Percentiles rank a stretch among this genome's conserved stretches.
These are phyloP conservation scores for Coendou prehensilis DNA, from an alignment of 2,797 vertebrate genomes.

Conservation along the genomic window DNA sequence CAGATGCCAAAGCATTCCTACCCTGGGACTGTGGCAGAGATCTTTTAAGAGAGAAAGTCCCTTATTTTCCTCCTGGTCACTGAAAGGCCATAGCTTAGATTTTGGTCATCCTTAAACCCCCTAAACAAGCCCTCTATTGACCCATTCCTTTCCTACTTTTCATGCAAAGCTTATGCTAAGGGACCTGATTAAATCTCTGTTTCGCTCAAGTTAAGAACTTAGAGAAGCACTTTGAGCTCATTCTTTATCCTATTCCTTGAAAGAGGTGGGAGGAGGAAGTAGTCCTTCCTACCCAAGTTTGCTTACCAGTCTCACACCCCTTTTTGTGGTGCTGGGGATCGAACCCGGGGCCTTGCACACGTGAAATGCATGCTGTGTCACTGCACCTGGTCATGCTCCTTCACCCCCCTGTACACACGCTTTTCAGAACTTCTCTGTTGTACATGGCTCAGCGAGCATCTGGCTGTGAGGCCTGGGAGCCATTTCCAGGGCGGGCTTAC, in stretches of 20 bases:
- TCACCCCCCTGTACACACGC: not conserved
- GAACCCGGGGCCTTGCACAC: not conserved
- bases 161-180: not conserved
- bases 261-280: not conserved
- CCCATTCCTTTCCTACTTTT: constrained; percentile 1
- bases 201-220: not conserved
- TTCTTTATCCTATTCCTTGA: not conserved
- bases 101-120: not conserved
- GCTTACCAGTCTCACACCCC: not conserved
- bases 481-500: not conserved
- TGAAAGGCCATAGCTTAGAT: not conserved
- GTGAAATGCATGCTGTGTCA: not conserved
- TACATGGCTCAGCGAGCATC: not conserved
- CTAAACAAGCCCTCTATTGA: not conserved
- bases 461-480: not conserved
- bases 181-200: not conserved
- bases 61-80: not conserved
- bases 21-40: not conserved
- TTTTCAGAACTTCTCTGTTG: not conserved
- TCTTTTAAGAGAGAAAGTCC: not conserved
- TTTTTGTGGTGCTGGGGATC: not conserved
- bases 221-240: not conserved
- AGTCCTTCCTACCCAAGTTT: not conserved
- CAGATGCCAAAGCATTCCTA: not conserved
- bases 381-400: not conserved